Conservation (phyloP, 64 coral and sea anemone genomes). For the Stylophora pistillata region DNA sequence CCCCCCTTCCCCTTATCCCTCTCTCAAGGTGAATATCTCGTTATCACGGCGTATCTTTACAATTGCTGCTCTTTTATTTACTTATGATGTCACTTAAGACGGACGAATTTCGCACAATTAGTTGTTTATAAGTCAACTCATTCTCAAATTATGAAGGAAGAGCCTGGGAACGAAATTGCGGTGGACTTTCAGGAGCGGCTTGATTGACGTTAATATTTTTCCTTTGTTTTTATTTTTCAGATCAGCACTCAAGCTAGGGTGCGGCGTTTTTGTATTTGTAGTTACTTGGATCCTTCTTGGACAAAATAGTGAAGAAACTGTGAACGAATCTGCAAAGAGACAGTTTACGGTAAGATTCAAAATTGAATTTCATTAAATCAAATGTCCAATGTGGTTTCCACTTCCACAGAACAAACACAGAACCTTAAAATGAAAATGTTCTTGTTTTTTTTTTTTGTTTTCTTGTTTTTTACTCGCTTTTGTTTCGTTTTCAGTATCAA, state of each 20-base stretch:
- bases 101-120: too few relatives aligned
- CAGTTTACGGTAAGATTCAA: constrained; percentile 72
- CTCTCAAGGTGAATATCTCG: too few relatives aligned
- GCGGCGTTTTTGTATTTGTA: constrained; percentile 79
- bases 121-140: too few relatives aligned
- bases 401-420: not conserved
- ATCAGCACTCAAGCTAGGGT: constrained; percentile 80
- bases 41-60: too few relatives aligned
- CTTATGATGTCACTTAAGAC: too few relatives aligned
- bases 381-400: too few relatives aligned
- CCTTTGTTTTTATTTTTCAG: constrained; percentile 27
- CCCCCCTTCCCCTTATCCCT: too few relatives aligned
- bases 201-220: not conserved
- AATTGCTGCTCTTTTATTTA: too few relatives aligned
- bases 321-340: constrained; percentile 75
- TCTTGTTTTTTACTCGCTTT: not conserved
- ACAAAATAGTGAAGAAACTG: constrained; percentile 62
- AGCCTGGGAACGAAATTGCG: not conserved
- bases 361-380: not conserved
- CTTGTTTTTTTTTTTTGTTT: not conserved
- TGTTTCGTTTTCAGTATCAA: constrained; percentile 71
- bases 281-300: constrained; percentile 92
- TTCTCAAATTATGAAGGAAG: not conserved
- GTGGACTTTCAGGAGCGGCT: too few relatives aligned
- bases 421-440: not conserved